Evolutionary conservation across 2,113 vertebrate species (phyloP).

Genomic region (Ceuthmochares aereus): DNA sequence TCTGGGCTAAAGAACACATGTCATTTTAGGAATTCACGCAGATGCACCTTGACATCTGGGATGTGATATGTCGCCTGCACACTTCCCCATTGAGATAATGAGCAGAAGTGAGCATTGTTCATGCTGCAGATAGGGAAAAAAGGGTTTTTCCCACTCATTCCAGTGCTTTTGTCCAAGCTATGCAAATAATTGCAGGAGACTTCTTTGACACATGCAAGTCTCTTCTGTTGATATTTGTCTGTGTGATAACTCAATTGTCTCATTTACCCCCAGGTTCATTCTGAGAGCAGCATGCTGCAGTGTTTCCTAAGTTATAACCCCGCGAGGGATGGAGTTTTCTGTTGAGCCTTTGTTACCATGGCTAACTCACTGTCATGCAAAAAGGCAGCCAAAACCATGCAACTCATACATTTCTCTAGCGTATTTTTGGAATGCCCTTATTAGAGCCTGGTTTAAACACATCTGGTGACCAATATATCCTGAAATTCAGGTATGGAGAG

Average conservation of each 20-base stretch:
- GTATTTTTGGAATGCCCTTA: neutral
- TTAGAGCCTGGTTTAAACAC: neutral
- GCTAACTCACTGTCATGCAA: neutral
- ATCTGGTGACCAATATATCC: neutral
- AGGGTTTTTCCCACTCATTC: neutral
- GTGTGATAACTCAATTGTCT: neutral
- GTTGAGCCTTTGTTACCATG: neutral
- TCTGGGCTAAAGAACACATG: slow-evolving; percentile 76
- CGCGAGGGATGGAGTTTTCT: neutral
- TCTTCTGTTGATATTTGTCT: slow-evolving; percentile 12
- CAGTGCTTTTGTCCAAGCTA: neutral
- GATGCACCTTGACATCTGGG: slow-evolving; percentile 71
- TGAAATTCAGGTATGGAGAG: neutral
- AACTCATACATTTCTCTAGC: neutral
- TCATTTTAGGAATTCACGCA: slow-evolving; percentile 73
- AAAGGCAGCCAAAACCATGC: neutral
- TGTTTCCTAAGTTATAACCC: neutral
- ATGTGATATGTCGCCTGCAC: slow-evolving; percentile 38
- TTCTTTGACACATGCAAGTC: neutral
- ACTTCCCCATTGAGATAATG: neutral
- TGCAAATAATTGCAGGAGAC: neutral
- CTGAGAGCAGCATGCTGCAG: neutral
- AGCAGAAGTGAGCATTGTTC: neutral
- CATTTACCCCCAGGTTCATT: neutral
- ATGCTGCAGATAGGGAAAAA: neutral